Evolutionary conservation across 2,888 invertebrate genomes (phyloP).

Genomic region (Drosophila mimetica): DNA sequence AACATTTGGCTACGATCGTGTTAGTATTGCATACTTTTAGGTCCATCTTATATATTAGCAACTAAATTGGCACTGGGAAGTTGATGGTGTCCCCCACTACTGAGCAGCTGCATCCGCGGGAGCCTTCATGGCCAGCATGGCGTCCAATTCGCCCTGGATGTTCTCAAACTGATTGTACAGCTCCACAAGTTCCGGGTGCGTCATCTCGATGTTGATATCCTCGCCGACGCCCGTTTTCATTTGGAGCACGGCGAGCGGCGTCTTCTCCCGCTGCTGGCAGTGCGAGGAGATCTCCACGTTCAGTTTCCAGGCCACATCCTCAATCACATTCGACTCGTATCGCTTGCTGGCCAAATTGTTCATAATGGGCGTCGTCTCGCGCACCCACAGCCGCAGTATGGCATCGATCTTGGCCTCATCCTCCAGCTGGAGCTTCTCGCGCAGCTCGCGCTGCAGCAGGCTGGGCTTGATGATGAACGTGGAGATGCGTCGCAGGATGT

Average conservation of each 20-base stretch:
- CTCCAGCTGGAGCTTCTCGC: constrained; percentile 85
- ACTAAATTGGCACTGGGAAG: constrained; percentile 21
- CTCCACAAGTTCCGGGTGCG: constrained; percentile 85
- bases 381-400: constrained; percentile 86
- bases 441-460: constrained; percentile 85
- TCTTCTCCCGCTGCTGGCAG: constrained; percentile 84
- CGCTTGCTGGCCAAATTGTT: constrained; percentile 84
- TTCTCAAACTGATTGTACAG: constrained; percentile 86
- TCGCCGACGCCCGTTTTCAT: constrained; percentile 84
- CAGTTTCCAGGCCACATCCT: constrained; percentile 86
- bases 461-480: constrained; percentile 86
- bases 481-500: constrained; percentile 85
- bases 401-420: constrained; percentile 86
- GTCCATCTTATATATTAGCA: constrained; percentile 6
- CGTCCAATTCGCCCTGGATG: constrained; percentile 85
- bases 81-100: constrained; percentile 4
- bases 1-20: constrained; percentile 33
- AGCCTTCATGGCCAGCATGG: constrained; percentile 67
- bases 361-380: constrained; percentile 85
- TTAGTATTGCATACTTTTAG: constrained; percentile 31
- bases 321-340: constrained; percentile 84
- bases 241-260: constrained; percentile 85
- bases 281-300: constrained; percentile 86
- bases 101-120: constrained; percentile 7
- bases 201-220: constrained; percentile 85